phyloP scores from a whole-genome alignment of 2,888 invertebrate genomes.

The Mythimna vitellina region DNA sequence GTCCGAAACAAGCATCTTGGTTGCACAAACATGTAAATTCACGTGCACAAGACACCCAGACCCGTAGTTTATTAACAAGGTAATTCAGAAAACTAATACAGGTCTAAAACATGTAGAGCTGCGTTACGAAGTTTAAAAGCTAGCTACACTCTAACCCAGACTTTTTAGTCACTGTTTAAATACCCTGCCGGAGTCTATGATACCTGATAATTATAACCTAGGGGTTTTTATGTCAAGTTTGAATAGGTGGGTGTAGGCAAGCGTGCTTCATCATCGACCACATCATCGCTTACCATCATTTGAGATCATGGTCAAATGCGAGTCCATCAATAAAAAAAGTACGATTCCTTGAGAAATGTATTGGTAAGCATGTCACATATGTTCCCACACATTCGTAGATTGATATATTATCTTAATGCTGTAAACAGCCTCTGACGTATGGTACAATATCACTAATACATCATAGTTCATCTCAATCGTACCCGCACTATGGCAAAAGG shows the following conservation, averaged over 20 bases:
- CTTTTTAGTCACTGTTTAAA: background rate
- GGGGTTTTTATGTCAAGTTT: too few relatives aligned
- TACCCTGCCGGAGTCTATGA: too few relatives aligned
- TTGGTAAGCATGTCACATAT: background rate
- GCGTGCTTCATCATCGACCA: too few relatives aligned
- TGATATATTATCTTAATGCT: background rate
- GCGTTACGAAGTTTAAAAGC: background rate
- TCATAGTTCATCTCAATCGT: constrained; percentile 36
- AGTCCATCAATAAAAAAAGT: too few relatives aligned
- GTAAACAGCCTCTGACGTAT: constrained; percentile 3
- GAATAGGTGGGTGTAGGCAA: too few relatives aligned
- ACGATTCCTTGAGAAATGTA: background rate
- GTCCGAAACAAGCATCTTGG: too few relatives aligned
- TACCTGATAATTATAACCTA: too few relatives aligned
- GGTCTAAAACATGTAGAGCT: background rate
- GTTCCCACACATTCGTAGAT: background rate
- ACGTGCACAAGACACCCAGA: too few relatives aligned
- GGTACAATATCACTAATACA: constrained; percentile 22
- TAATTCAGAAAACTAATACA: background rate
- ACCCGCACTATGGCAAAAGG: constrained; percentile 11
- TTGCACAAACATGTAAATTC: too few relatives aligned
- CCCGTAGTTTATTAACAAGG: background rate
- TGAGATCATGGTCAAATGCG: too few relatives aligned
- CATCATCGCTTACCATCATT: too few relatives aligned
- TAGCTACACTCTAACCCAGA: too few relatives aligned